Conservation (phyloP, 2,888 invertebrate genomes). For the Neocrepidodera transversa region DNA sequence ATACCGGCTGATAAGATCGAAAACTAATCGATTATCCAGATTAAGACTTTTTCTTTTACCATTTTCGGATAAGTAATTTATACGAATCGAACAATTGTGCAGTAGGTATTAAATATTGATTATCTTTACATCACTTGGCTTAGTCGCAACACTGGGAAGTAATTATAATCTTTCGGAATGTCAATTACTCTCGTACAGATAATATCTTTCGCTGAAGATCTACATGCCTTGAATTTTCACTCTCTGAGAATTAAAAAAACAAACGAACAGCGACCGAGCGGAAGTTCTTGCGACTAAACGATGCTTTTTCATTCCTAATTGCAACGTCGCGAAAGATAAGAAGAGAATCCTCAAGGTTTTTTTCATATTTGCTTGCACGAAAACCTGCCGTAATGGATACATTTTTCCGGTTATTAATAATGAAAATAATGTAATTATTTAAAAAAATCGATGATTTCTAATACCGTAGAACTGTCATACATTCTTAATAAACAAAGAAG, state of each 20-base stretch:
- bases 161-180: constrained; percentile 34
- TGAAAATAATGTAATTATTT: too few species aligned
- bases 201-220: constrained; percentile 26
- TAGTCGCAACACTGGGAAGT: constrained; percentile 31
- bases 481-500: too few species aligned
- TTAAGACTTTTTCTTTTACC: constrained; percentile 28
- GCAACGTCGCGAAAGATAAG: not conserved
- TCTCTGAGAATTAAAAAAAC: constrained; percentile 17
- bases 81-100: constrained; percentile 33
- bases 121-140: constrained; percentile 38
- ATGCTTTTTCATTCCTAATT: constrained; percentile 7
- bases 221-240: constrained; percentile 25
- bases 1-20: constrained; percentile 28
- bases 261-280: constrained; percentile 3
- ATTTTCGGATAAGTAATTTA: constrained; percentile 34
- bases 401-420: not conserved
- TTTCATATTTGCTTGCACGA: not conserved
- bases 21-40: constrained; percentile 27
- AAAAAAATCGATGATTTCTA: too few species aligned
- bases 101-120: constrained; percentile 41
- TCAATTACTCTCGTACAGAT: constrained; percentile 30
- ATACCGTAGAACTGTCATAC: too few species aligned
- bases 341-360: not conserved
- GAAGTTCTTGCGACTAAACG: constrained; percentile 7
- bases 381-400: not conserved